Conservation (phyloP, 2,113 vertebrate species). For the western clawed frog (Xenopus tropicalis) region UCB_Xtro_10.0 CM004449.2:64182001-64182500, state of each 20-base stretch:
- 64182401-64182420: constrained; percentile 94
- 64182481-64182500: constrained; percentile 89
- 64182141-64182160: constrained; percentile 89
- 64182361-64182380: constrained; percentile 59
- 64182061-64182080: no score
- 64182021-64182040: no score
- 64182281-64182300: constrained; percentile 77
- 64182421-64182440: constrained; percentile 74
- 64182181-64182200: constrained; percentile 96
- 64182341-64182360: constrained; percentile 64
- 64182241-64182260: constrained; percentile 96
- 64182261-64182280: constrained; percentile 94
- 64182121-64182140: no score
- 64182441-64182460: constrained; percentile 71
- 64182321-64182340: constrained; percentile 67
- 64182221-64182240: constrained; percentile 65
- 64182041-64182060: no score
- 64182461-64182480: constrained; percentile 85
- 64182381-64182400: constrained; percentile 87
- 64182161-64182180: constrained; percentile 83
- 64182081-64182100: no score
- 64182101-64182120: no score
- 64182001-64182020: no score
- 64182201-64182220: constrained; percentile 77
- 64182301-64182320: constrained; percentile 81